A percentile compares a stretch with the other conserved stretches of the same genome.
phyloP scores from a whole-genome alignment of 2,113 vertebrate species.

The Saccopteryx leptura region DNA sequence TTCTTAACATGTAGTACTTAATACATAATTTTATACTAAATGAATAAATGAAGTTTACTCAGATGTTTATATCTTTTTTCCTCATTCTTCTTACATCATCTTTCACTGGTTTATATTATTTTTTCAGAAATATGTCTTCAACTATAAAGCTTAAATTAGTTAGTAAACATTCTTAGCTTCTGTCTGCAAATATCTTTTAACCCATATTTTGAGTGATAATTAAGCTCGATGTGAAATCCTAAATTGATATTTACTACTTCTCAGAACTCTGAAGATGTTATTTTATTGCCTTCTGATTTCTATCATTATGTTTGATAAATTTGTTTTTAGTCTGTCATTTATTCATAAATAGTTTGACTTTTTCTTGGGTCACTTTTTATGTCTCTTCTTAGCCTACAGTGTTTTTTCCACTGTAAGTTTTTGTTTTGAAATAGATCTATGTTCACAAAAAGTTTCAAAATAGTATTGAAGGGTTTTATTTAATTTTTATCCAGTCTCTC shows the following conservation, averaged over 20 bases:
- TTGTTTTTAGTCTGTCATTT: neutral
- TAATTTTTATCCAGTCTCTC: neutral
- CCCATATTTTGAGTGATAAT: neutral
- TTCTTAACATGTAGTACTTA: neutral
- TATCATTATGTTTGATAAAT: slow-evolving; percentile 14
- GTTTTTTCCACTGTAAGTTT: neutral
- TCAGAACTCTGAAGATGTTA: neutral
- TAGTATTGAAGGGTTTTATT: neutral
- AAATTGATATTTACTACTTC: slow-evolving; percentile 7
- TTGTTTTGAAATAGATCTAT: neutral
- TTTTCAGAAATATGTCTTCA: neutral
- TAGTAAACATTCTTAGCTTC: neutral
- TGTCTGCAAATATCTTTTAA: neutral
- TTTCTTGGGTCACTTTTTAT: slow-evolving; percentile 6
- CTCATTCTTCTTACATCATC: neutral
- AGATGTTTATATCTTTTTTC: neutral
- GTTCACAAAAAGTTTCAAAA: slow-evolving; percentile 34
- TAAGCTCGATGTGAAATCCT: neutral
- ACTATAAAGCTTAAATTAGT: neutral
- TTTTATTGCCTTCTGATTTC: neutral
- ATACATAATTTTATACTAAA: neutral
- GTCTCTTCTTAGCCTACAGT: neutral
- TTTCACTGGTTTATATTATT: neutral
- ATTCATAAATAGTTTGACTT: neutral
- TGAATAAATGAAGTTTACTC: neutral